A percentile compares a stretch with the other conserved stretches of the same genome.
Evolutionary conservation across 2,797 vertebrate species (phyloP).

Genomic region (Chaunax sp.): DNA sequence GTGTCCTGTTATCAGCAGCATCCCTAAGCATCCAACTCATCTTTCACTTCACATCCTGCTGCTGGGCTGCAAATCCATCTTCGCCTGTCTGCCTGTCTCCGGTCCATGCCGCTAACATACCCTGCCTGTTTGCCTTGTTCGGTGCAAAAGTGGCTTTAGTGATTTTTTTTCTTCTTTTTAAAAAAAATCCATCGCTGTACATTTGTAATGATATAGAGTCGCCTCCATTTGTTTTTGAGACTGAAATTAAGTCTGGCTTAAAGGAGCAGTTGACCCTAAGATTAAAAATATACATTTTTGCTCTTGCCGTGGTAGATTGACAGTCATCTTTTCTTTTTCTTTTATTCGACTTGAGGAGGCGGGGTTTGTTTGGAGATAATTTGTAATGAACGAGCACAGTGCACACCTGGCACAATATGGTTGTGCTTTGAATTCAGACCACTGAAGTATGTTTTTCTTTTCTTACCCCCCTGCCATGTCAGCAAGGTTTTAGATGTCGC

Average conservation of each 20-base stretch:
- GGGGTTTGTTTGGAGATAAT: neutral
- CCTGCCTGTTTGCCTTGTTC: neutral
- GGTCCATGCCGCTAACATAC: slow-evolving; percentile 1
- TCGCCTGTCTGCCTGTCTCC: slow-evolving; percentile 25
- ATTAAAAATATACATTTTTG: too few relatives aligned
- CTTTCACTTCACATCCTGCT: slow-evolving; percentile 15
- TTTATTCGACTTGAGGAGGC: neutral
- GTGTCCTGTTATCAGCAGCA: slow-evolving; percentile 2
- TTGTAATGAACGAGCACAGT: neutral
- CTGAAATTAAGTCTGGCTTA: neutral
- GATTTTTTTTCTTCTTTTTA: too few relatives aligned
- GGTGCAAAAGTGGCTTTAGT: neutral
- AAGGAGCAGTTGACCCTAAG: neutral
- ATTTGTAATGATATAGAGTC: neutral
- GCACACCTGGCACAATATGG: neutral
- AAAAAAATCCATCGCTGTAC: neutral
- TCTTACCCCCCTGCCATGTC: neutral
- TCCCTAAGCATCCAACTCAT: neutral
- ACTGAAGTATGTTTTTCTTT: neutral
- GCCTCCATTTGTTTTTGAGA: neutral
- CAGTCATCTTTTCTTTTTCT: neutral
- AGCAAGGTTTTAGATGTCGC: neutral
- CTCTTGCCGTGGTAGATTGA: too few relatives aligned
- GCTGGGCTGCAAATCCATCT: slow-evolving; percentile 19
- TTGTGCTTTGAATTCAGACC: slow-evolving; percentile 1